Percentiles rank a stretch among this genome's conserved stretches.
Evolutionary conservation across 2,888 invertebrate genomes (phyloP).

Genomic region (Scaptomyza parva): DNA sequence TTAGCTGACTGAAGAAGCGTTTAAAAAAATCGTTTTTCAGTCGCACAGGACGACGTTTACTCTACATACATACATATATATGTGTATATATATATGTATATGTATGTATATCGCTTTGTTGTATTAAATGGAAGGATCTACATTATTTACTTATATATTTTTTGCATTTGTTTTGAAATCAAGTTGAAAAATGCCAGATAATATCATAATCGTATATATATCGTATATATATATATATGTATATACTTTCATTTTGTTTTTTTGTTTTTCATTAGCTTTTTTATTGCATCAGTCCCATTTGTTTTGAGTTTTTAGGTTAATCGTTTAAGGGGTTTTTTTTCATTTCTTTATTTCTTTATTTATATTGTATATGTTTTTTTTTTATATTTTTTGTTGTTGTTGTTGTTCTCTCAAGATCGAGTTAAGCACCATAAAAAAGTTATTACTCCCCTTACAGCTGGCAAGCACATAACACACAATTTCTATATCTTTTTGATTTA

Average conservation of each 20-base stretch:
- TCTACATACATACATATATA: constrained; percentile 10
- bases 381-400: constrained; percentile 12
- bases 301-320: constrained; percentile 70
- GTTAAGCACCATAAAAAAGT: constrained; percentile 70
- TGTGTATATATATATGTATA: constrained; percentile 5
- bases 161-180: constrained; percentile 27
- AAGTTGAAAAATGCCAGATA: constrained; percentile 54
- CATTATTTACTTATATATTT: constrained; percentile 28
- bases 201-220: constrained; percentile 28
- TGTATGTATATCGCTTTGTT: constrained; percentile 11
- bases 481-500: constrained; percentile 9
- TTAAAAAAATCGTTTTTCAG: constrained; percentile 2
- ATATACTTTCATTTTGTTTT: constrained; percentile 10
- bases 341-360: neutral
- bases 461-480: constrained; percentile 38
- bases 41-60: constrained; percentile 41
- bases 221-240: constrained; percentile 29
- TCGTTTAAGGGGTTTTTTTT: constrained; percentile 18
- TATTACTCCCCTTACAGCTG: constrained; percentile 51
- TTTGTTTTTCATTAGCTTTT: constrained; percentile 46
- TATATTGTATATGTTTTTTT: neutral
- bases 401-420: constrained; percentile 66
- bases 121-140: constrained; percentile 48
- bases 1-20: constrained; percentile 21
- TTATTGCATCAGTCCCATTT: constrained; percentile 78